Base-by-base conservation (phyloP, 30 jellyfish, hydroid and myxozoan species). In the Hydra vulgaris region DNA sequence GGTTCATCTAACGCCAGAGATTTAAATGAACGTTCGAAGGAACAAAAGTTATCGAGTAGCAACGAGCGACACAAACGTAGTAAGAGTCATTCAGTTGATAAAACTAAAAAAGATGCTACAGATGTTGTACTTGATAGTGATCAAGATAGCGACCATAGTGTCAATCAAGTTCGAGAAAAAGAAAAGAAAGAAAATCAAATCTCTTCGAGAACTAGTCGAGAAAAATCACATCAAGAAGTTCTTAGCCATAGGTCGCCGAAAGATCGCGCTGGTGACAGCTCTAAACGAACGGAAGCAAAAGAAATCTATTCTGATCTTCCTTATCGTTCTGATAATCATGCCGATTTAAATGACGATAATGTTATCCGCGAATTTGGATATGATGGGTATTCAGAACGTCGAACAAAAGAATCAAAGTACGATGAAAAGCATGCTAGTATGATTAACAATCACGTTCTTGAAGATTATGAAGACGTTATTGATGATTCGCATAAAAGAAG, bases 371-470 rank as follows among this genome's bases (percentile, higher is more conserved):
- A 78, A 18, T 78, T 78, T 53, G 85, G 85, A 15, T 78, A 78
- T 56, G 85, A 78, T 52, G 85, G 85, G 23, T 78, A 78, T 23
- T 81, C 85, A 8, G 85, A 78, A 61, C 40, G 69, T 21, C 26
- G 85, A 52, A 78, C 85, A 8, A 78, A 78, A 66, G 82, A 61
- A 8, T 1, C 54, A 27, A 40, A 53, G 26, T 40, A 40, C 12
- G 61, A 40, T 5, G 61, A 40, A 40, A 40, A 40, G 12, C 61
- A 3, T 40, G 61, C 5, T 3, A 40, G 61, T 40, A 40, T 12
- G 61, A 5, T 40, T 12, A 40, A 40, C 22, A 54, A 21, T 21
- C 66, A 73, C 12, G 66, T 54, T 21, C 53, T 78, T 17, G 77
- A 78, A 53, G 85, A 78, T 17, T 78, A 78, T 61, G 85, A 78